Base-by-base conservation (phyloP, 2,113 vertebrate genomes). In the Gallinago media region DNA sequence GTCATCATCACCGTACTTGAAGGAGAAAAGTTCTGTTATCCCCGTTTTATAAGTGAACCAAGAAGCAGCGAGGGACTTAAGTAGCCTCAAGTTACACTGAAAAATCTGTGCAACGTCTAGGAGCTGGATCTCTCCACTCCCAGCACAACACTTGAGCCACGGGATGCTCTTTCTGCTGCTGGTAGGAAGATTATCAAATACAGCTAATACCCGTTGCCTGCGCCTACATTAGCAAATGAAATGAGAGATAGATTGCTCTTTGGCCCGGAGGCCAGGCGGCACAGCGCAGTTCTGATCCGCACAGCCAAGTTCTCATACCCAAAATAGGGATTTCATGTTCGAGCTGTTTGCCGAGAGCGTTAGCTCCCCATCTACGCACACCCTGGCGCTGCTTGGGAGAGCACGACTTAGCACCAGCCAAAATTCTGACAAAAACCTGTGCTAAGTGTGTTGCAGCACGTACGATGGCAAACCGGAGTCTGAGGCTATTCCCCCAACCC, bases 391-490 rank as follows among this genome's bases (percentile, higher is more conserved):
- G 50, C 70, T 44, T 63, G 23, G 72, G 92, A 95, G 67, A 83
- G 27, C 2, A 1, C 20, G 74, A 19, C 86, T 88, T 32, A 67
- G 42, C 34, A 29, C 22, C 0, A 0, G 91, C 94, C 95, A 95
- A 84, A 95, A 83, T 84, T 74, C 92, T 89, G 91, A 84, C 86
- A 95, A 86, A 86, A 96, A 71, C 38, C 34, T 50, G 22, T 71
- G 47, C 72, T 92, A 92, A 89, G 38, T 63, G 18, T 55, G 25
- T 34, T 93, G 61, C 75, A 85, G 63, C 63, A 70, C 8, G 50
- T 29, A 62, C 4, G 1, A 66, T 21, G 80, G 38, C 72, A 88
- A 94, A 84, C 6, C 38, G 74, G 67, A 73, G 36, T 29, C 55
- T 29, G 61, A 71, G 36, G 31, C 59, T 95, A 74, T 73, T 93